Evolutionary conservation across 2,888 invertebrate species (phyloP).

Genomic region (Epirrhoe tristata): DNA sequence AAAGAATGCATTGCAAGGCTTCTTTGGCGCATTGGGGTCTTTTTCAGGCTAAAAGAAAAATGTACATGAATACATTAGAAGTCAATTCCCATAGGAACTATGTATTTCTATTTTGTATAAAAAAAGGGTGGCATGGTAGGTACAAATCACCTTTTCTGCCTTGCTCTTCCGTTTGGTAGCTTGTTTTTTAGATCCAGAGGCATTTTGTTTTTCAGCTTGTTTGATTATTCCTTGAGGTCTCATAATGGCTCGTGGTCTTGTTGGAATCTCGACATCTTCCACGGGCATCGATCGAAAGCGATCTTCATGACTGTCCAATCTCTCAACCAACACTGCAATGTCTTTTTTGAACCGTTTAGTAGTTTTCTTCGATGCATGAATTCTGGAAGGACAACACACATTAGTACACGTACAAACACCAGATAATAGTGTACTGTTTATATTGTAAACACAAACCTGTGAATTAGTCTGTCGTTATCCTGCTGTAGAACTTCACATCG

Average conservation of each 20-base stretch:
- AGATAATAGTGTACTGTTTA: conserved; percentile 44
- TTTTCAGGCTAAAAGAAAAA: conserved; percentile 67
- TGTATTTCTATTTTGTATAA: not conserved
- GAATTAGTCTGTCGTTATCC: conserved; percentile 90
- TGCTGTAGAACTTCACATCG: conserved; percentile 91
- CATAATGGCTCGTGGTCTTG: conserved; percentile 55
- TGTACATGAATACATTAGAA: not conserved
- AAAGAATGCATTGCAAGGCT: conserved; percentile 92
- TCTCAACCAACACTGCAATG: conserved; percentile 88
- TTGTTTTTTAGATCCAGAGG: conserved; percentile 68
- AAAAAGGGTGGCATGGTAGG: too few species aligned
- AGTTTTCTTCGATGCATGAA: conserved; percentile 89
- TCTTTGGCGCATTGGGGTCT: conserved; percentile 92
- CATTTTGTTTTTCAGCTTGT: conserved; percentile 68
- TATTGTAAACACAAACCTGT: conserved; percentile 76
- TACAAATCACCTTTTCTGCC: conserved; percentile 80
- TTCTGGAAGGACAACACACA: conserved; percentile 73
- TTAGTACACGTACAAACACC: conserved; percentile 44
- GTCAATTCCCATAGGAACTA: not conserved
- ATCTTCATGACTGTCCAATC: conserved; percentile 89
- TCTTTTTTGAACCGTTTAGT: conserved; percentile 88
- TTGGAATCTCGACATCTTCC: conserved; percentile 79
- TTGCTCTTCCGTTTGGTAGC: conserved; percentile 86
- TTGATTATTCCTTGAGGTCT: conserved; percentile 63
- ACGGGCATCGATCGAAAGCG: conserved; percentile 87